Evolutionary conservation across 2,113 vertebrate genomes (phyloP).

Genomic region (Cariama cristata): DNA sequence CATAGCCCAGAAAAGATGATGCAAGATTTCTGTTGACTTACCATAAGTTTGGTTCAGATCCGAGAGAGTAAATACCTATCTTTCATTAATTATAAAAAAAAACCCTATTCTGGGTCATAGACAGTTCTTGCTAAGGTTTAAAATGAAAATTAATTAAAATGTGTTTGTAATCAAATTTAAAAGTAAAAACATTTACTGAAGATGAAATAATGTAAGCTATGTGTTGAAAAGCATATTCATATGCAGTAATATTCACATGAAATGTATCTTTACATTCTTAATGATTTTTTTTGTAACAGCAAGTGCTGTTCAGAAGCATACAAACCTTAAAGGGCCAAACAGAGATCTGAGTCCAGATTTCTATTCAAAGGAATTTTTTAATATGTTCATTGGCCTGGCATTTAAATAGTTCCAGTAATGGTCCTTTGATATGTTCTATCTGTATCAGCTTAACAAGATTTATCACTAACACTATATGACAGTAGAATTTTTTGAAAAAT

Average conservation of each 20-base stretch:
- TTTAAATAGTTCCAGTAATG: neutral
- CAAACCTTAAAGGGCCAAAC: neutral
- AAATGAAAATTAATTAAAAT: neutral
- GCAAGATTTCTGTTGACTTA: neutral
- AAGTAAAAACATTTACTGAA: neutral
- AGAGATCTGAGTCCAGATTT: neutral
- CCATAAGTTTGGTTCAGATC: neutral
- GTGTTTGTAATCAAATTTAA: neutral
- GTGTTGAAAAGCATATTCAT: neutral
- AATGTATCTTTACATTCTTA: neutral
- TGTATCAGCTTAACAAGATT: neutral
- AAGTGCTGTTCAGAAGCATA: neutral
- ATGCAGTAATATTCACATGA: neutral
- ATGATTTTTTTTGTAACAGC: neutral
- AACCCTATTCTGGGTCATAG: neutral
- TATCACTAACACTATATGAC: neutral
- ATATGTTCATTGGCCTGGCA: neutral
- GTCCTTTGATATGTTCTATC: neutral
- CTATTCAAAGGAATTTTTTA: neutral
- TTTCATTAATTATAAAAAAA: neutral
- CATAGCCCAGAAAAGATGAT: neutral
- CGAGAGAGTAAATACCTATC: neutral
- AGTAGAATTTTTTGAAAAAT: neutral
- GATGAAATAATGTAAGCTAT: neutral
- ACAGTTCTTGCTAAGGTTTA: neutral